Evolutionary conservation across 2,797 vertebrate species (phyloP), one percentile per base, ranked within the genome.

Genomic region (Sebastes aleutianus): DNA sequence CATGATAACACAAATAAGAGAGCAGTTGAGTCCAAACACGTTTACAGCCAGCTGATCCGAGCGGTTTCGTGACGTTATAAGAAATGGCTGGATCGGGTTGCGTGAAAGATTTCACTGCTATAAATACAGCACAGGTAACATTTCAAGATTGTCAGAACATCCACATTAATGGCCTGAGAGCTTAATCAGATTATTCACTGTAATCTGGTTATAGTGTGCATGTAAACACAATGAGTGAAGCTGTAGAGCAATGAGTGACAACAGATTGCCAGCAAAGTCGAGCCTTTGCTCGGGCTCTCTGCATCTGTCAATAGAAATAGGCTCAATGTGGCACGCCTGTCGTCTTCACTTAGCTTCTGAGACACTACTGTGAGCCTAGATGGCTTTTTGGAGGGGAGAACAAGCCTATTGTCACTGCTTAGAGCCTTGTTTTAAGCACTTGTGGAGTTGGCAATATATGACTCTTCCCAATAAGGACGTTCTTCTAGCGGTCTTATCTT

Each of bases 301-400:
- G 53, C 75, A 64, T 80, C 85, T 90, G 93, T 92, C 91, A 91
- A 84, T 89, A 92, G 85, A 79, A 88, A 93, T 87, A 50, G 84
- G 54, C 84, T 85, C 83, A 71, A 31, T 13, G 78, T 70, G 84
- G 82, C 80, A 36, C 4, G 78, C 73, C 74, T 92, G 92, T 92
- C 92, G 31, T 79, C 86, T 87, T 83, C 76, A 74, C 82, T 93
- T 78, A 88, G 83, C 78, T 75, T 88, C 77, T 32, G 50, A 74
- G 76, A 80, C 67, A 4, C 79, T 80, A 81, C 77, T 78, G 72
- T 84, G 53, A 43, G 82, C 78, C 77, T 78, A 22, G 76, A 84
- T 67, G 86, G 79, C 66, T 87, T 88, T 86, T 78, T 79, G 74
- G 75, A 50, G 58, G 53, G 54, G 76, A 66, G 54, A 70, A 43